Percentiles rank a stretch among this genome's conserved stretches.
Conservation (phyloP, 2,113 vertebrate genomes). For the Actinemys pallida region DNA sequence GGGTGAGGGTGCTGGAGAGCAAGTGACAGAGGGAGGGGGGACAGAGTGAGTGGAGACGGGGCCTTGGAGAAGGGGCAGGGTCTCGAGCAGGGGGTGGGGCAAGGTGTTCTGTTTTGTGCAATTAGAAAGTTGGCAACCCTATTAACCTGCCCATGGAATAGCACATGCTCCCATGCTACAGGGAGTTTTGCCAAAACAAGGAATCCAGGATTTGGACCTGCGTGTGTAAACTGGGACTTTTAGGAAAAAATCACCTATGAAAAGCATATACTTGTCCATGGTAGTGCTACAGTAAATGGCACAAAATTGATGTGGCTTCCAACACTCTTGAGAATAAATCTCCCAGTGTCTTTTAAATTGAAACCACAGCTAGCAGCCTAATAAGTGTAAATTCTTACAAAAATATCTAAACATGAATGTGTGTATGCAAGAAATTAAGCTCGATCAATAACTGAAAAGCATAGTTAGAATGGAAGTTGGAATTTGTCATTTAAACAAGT, state of each 20-base stretch:
- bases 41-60: too few species aligned
- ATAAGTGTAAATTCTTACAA: not conserved
- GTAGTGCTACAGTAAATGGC: not conserved
- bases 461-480: not conserved
- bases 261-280: not conserved
- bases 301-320: not conserved
- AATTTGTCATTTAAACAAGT: not conserved
- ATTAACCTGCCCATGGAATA: too few species aligned
- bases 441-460: not conserved
- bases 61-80: too few species aligned
- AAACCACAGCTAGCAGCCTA: too few species aligned
- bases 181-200: not conserved
- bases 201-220: not conserved
- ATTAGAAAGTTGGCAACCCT: too few species aligned
- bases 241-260: not conserved
- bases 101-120: too few species aligned
- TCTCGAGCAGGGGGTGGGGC: too few species aligned
- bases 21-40: too few species aligned
- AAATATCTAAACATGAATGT: not conserved
- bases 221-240: not conserved
- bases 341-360: fast-evolving
- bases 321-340: not conserved
- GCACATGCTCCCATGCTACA: not conserved
- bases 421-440: not conserved
- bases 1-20: too few species aligned